Evolutionary conservation across 2,113 vertebrate genomes (phyloP), one percentile per base, ranked within the genome.

Genomic region (Hippoglossus stenolepis): DNA sequence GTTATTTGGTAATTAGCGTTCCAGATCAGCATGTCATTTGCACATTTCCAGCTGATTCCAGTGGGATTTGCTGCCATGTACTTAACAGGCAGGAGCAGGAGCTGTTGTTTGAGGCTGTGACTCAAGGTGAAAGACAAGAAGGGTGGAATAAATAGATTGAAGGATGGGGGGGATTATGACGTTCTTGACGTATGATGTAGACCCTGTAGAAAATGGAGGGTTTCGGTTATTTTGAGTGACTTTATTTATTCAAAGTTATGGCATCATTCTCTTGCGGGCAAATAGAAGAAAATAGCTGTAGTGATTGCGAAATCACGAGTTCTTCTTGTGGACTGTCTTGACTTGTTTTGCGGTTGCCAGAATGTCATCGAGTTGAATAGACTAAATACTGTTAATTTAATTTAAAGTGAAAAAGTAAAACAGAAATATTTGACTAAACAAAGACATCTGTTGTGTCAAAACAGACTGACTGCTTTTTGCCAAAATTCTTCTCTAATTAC

Each of bases 401-500:
- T 73, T 43, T 69, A 26, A 24, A 15, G 43, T 23, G 17, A 47
- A 49, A 61, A 54, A 76, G 35, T 43, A 43, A 74, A 78, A 31
- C 23, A 58, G 14, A 53, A 73, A 65, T 35, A 24, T 49, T 40
- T 18, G 20, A 20, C 47, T 54, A 82, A 82, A 71, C 31, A 59
- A 72, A 72, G 61, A 70, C 56, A 74, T 82, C 51, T 79, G 70
- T 65, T 56, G 73, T 28, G 15, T 47, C 23, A 38, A 49, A 31
- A 61, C 57, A 13, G 54, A 12, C 60, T 11, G 2, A 20, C 17
- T 65, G 31, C 31, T 28, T 69, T 35, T 26, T 66, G 74, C 74
- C 83, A 82, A 82, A 63, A 47, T 23, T 67, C 31, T 57, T 40
- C 75, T 79, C 13, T 61, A 57, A 79, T 76, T 69, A 65, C 18